phyloP scores from a whole-genome alignment of 2,113 vertebrate species.

The Clarias batrachus region DNA sequence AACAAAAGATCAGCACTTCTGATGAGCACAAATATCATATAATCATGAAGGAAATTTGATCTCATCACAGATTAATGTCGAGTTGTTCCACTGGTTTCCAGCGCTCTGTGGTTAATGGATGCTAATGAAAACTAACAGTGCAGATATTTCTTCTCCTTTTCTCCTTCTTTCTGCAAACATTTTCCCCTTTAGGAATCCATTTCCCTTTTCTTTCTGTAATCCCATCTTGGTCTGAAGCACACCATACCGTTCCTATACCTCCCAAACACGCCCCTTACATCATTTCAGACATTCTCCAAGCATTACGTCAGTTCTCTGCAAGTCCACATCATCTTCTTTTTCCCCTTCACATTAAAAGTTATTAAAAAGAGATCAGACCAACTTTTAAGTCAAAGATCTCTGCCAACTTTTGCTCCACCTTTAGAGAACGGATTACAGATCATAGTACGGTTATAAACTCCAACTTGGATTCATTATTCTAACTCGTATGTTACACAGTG shows the following conservation, averaged over 20 bases:
- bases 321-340: not conserved
- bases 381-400: not conserved
- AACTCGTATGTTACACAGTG: not conserved
- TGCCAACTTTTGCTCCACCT: not conserved
- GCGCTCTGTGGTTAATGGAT: not conserved
- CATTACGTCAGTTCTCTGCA: not conserved
- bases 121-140: not conserved
- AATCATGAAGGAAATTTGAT: not conserved
- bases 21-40: not conserved
- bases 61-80: not conserved
- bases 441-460: not conserved
- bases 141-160: not conserved
- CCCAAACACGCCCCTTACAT: slow-evolving; percentile 1
- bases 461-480: not conserved
- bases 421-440: not conserved
- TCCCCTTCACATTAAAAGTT: not conserved
- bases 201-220: not conserved
- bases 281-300: not conserved
- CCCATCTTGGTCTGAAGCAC: not conserved
- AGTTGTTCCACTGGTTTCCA: not conserved
- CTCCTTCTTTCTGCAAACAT: not conserved
- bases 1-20: not conserved
- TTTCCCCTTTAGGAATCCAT: not conserved
- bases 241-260: not conserved
- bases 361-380: not conserved